Base-by-base conservation (phyloP, 2,113 vertebrate genomes). In the Indicator maculatus region DNA sequence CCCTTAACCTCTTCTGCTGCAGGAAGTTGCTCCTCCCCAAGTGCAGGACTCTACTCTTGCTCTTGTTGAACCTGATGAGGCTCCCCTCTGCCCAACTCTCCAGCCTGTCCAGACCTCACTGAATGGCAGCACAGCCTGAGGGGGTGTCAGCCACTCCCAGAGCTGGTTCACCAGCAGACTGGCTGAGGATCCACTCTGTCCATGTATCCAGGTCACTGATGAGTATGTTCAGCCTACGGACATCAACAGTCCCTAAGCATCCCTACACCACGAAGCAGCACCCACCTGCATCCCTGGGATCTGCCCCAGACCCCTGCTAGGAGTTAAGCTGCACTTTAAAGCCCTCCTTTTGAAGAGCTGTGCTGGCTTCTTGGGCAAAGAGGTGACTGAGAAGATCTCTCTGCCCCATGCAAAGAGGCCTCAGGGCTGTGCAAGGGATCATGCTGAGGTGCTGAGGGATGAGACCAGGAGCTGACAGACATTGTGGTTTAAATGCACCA, bases 211-310 rank as follows among this genome's bases (percentile, higher is more conserved):
- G 47, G 47, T 24, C 21, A 24, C 20, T n/a, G 41, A 67, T 31
- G 44, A 45, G 21, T 18, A 12, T 16, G 56, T 2, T 59, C 87
- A 16, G 6, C 8, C 30, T 7, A 13, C 41, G 21, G 39, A 0
- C 27, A 11, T 7, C 2, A 5, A 17, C 5, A 6, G 26, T 52
- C 64, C 59, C 26, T 30, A 2, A 8, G 38, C 70, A 64, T 39
- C 72, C 63, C n/a, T 28, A 0, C 23, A 5, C 11, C 7, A 9
- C 38, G 2, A 13, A 36, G 33, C 4, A 6, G 47, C 17, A 0
- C 11, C 38, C 45, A 45, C 13, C 78, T 26, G 65, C 52, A 50
- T 53, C 53, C 58, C 58, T 4, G 38, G 26, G 38, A 14, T 27
- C 74, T 61, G 44, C 44, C 24, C 24, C 16, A 7, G 5, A 9